phyloP scores from a whole-genome alignment of 2,888 invertebrate genomes.

The Trisateles emortualis region DNA sequence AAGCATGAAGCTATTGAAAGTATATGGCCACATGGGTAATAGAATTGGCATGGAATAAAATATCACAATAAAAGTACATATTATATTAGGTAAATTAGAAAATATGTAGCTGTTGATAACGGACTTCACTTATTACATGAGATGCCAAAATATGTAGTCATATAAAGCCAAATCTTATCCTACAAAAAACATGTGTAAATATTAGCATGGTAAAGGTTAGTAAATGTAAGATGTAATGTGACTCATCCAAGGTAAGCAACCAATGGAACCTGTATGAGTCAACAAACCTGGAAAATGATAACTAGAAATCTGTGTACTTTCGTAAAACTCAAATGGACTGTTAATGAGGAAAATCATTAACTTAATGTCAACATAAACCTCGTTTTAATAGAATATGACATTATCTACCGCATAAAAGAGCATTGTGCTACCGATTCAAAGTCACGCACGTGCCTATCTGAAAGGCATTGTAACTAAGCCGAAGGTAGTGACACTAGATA shows the following conservation, averaged over 20 bases:
- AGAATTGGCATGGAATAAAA: slow-evolving; percentile 22
- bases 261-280: not conserved
- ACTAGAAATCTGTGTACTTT: not conserved
- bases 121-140: slow-evolving; percentile 11
- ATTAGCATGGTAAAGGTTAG: too few species aligned
- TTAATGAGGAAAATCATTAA: slow-evolving; percentile 26
- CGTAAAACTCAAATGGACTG: not conserved
- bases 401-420: slow-evolving; percentile 28
- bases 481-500: slow-evolving; percentile 46
- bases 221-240: too few species aligned
- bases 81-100: not conserved
- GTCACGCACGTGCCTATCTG: slow-evolving; percentile 70
- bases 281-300: slow-evolving; percentile 11
- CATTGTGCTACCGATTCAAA: slow-evolving; percentile 61
- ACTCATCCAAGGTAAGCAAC: slow-evolving; percentile 10
- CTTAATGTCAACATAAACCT: slow-evolving; percentile 16
- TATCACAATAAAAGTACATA: slow-evolving; percentile 12
- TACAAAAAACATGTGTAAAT: not conserved
- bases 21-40: slow-evolving; percentile 10
- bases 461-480: slow-evolving; percentile 41
- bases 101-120: slow-evolving; percentile 12
- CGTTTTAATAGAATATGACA: slow-evolving; percentile 23
- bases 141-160: slow-evolving; percentile 30
- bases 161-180: slow-evolving; percentile 21
- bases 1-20: slow-evolving; percentile 6